Evolutionary conservation across 30 jellyfish, hydroid and myxozoan genomes (phyloP), one percentile per base, ranked within the genome.

Genomic region (Turritopsis dohrnii): DNA sequence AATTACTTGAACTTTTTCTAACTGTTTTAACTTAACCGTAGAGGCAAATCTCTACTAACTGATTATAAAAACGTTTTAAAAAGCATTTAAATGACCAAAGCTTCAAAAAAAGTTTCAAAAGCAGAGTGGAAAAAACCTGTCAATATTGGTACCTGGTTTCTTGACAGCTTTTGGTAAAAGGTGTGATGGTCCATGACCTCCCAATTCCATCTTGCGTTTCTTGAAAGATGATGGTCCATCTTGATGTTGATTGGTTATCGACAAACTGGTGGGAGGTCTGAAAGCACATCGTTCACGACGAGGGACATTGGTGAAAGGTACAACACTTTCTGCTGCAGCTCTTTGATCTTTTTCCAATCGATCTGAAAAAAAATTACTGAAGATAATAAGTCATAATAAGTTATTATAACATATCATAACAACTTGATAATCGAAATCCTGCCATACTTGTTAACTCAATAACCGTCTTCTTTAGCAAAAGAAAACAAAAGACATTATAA

Each of bases 241-340:
- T 19, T 25, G 23, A 66, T 7, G 13, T 22, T 31, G 88, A 81
- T 81, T 81, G 28, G 84, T 53, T 21, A 31, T 8, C 17, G 66
- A 52, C 29, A 66, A 26, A 53, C 88, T 81, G 20, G 84, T 21
- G 9, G 88, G 88, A 5, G 88, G 77, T 13, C 71, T 88, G 21
- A 53, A 24, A 0, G 97, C 71, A 72, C 89, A 84, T 66, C 95
- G 86, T 8, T 90, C 97, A 19, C 92, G 90, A 7, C 76, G 85
- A 18, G 93, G 95, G 7, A 86, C 86, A 53, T 82, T 86, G 54
- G 71, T 75, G 54, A 86, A 90, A 5, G 95, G 95, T 19, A 90
- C 81, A 5, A 92, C 83, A 74, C 79, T 87, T 18, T 80, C 95
- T 26, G 97, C 97, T 72, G 79, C 87, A 8, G 41, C 74, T 73